Percentiles rank a stretch among this genome's conserved stretches.
phyloP scores from a whole-genome alignment of 2,888 invertebrate species.

The Arge pagana region DNA sequence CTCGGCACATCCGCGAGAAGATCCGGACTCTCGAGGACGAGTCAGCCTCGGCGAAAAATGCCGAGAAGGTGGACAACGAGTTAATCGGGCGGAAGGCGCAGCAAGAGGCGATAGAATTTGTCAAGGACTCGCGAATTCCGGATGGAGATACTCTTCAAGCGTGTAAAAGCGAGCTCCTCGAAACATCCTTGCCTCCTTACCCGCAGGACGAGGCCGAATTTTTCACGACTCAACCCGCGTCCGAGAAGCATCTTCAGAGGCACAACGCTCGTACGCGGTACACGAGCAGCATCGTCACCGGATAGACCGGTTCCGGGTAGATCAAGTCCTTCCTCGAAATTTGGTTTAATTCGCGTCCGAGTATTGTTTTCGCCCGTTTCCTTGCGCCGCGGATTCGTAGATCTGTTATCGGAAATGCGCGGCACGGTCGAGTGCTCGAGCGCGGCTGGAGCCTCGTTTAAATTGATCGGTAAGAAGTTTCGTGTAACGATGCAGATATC shows the following conservation, averaged over 20 bases:
- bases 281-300: conserved; percentile 2
- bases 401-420: not conserved
- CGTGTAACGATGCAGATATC: conserved; percentile 2
- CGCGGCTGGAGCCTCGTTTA: no score
- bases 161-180: no score
- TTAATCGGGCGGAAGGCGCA: not conserved
- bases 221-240: not conserved
- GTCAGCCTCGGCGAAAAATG: not conserved
- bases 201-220: conserved; percentile 3
- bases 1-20: no score
- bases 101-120: not conserved
- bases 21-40: no score
- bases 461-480: no score
- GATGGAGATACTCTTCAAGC: conserved; percentile 3
- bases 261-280: not conserved
- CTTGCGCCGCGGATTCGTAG: no score
- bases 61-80: not conserved
- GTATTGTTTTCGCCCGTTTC: no score
- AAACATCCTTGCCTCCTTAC: no score
- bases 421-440: no score
- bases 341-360: no score
- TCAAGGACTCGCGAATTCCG: not conserved
- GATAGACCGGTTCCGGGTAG: no score
- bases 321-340: no score
- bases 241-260: conserved; percentile 2